Percentiles rank a stretch among this genome's conserved stretches.
Evolutionary conservation across 1,140 invertebrate genomes (phyloP).

Genomic region (Euwallacea similis): DNA sequence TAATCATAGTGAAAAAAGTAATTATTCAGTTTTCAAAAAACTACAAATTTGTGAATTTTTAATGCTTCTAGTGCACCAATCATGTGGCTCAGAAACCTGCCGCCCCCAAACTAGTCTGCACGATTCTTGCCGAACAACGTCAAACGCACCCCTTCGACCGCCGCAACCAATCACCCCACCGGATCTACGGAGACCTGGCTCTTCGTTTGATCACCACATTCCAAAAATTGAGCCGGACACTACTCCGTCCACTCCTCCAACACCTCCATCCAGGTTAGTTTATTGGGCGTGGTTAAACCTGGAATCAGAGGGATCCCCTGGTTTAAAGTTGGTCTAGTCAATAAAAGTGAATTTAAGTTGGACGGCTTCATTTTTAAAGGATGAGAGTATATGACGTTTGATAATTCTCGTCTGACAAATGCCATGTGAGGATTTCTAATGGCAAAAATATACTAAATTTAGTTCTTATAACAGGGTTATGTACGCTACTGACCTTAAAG

Average conservation of each 20-base stretch:
- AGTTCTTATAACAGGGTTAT: too few relatives aligned
- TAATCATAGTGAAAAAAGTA: constrained; percentile 35
- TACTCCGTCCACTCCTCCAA: constrained; percentile 54
- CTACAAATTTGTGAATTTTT: neutral
- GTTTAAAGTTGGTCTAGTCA: too few relatives aligned
- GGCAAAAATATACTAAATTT: too few relatives aligned
- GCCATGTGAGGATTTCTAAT: too few relatives aligned
- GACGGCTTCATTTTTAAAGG: too few relatives aligned
- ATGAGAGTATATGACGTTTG: too few relatives aligned
- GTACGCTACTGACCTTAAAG: too few relatives aligned
- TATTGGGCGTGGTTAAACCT: neutral
- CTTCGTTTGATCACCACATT: constrained; percentile 55
- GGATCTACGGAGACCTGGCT: constrained; percentile 46
- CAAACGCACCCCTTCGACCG: constrained; percentile 18
- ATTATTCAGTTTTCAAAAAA: neutral
- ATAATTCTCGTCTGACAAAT: too few relatives aligned
- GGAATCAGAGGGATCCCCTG: too few relatives aligned
- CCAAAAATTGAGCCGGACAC: constrained; percentile 59
- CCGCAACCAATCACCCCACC: constrained; percentile 47
- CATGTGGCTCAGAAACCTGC: constrained; percentile 51
- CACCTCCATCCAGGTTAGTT: constrained; percentile 35
- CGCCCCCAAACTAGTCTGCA: constrained; percentile 29
- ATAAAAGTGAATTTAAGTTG: too few relatives aligned
- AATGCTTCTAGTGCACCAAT: constrained; percentile 44
- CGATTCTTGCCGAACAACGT: constrained; percentile 13